phyloP scores from a whole-genome alignment of 2,113 vertebrate genomes.

The Istiophorus platypterus region DNA sequence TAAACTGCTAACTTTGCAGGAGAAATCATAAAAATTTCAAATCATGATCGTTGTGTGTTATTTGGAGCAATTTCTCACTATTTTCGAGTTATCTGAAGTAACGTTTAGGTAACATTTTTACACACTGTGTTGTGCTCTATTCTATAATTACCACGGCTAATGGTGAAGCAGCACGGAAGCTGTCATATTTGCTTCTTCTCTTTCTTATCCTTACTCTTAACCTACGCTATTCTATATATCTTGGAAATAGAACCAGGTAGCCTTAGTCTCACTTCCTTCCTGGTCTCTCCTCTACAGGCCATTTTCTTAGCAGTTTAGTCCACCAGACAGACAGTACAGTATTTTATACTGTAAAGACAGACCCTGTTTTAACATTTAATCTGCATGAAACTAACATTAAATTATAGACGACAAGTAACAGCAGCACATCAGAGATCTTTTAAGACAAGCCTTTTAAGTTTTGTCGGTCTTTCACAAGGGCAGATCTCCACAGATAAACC shows the following conservation, averaged over 20 bases:
- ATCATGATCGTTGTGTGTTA: not conserved
- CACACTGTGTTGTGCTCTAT: not conserved
- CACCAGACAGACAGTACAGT: constrained; percentile 34
- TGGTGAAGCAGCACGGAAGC: not conserved
- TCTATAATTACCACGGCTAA: not conserved
- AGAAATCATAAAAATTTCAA: not conserved
- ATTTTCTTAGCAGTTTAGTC: constrained; percentile 35
- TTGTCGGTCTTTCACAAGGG: constrained; percentile 75
- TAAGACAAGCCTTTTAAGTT: constrained; percentile 82
- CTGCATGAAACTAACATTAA: constrained; percentile 74
- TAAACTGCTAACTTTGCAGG: too few species aligned
- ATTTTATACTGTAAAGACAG: constrained; percentile 61
- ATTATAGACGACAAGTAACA: constrained; percentile 81
- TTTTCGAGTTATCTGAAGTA: not conserved
- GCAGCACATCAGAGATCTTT: constrained; percentile 78
- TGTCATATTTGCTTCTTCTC: constrained; percentile 5
- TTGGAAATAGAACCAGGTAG: constrained; percentile 24
- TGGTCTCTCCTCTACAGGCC: constrained; percentile 44
- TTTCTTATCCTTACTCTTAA: constrained; percentile 18
- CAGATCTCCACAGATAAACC: constrained; percentile 81
- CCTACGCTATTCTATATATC: not conserved
- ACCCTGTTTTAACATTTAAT: constrained; percentile 72
- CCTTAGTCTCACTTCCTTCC: constrained; percentile 21
- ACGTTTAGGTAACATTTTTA: not conserved
- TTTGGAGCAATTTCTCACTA: not conserved